Conservation (phyloP, 2,797 vertebrate species). For the Cuniculus paca region DNA sequence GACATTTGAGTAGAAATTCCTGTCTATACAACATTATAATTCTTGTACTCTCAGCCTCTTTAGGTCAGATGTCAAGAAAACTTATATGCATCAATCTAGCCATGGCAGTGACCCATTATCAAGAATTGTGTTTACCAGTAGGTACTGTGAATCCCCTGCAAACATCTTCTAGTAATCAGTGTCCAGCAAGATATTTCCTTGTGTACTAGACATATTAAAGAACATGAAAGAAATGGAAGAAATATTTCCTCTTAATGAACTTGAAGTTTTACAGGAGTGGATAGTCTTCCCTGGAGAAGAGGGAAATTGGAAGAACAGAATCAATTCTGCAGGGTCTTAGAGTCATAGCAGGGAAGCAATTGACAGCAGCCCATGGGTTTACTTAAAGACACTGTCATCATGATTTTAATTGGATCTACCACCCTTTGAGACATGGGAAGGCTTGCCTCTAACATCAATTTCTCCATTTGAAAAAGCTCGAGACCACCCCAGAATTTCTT, state of each 20-base stretch:
- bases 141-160: not conserved
- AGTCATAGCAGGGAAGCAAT: not conserved
- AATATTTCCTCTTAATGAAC: not conserved
- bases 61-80: conserved; percentile 35
- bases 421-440: not conserved
- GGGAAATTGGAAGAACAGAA: not conserved
- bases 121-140: conserved; percentile 26
- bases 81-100: not conserved
- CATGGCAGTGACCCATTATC: not conserved
- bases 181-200: not conserved
- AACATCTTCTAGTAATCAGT: not conserved
- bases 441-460: not conserved
- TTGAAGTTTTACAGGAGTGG: not conserved
- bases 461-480: not conserved
- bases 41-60: not conserved
- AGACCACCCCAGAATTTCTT: not conserved
- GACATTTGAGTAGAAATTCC: not conserved
- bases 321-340: not conserved
- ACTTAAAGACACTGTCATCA: not conserved
- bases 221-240: not conserved
- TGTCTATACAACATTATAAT: not conserved
- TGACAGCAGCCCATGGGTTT: not conserved
- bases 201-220: not conserved
- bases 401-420: not conserved
- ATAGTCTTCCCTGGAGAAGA: not conserved